These are phyloP conservation scores for Prolemur simus DNA, from an alignment of 2,113 vertebrate species.

Conservation along the genomic window DNA sequence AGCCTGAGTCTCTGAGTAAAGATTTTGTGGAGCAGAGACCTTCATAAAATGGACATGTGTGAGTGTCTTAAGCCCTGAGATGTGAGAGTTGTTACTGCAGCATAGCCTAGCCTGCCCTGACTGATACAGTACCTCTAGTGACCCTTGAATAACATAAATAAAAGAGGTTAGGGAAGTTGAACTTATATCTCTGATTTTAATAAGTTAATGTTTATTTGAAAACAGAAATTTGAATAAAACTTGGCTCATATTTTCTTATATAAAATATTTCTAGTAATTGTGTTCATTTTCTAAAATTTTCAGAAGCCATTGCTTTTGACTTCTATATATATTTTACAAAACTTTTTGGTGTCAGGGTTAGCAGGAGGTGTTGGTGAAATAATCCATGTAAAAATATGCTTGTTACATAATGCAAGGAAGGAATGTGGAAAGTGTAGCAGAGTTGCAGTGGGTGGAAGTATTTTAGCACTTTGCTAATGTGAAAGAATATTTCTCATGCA, in stretches of 20 bases:
- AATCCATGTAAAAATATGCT: not conserved
- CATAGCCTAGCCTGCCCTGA: not conserved
- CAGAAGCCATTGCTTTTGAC: not conserved
- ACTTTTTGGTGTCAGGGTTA: not conserved
- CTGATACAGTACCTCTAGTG: not conserved
- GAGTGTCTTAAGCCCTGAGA: not conserved
- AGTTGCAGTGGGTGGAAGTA: not conserved
- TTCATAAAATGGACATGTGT: not conserved
- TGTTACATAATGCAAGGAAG: not conserved
- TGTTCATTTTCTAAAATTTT: not conserved
- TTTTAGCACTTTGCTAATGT: not conserved
- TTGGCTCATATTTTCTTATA: not conserved
- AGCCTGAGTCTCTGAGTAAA: not conserved
- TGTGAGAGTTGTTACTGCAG: not conserved
- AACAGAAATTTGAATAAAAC: not conserved
- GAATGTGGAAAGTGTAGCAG: not conserved
- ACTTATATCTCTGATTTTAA: not conserved
- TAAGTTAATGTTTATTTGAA: not conserved
- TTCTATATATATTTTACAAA: not conserved
- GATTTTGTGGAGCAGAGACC: not conserved
- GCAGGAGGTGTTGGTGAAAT: slow-evolving; percentile 19
- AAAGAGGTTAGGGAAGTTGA: not conserved
- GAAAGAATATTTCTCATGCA: slow-evolving; percentile 43
- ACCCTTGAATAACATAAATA: not conserved
- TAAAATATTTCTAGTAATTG: not conserved